Conservation (phyloP, 1,140 invertebrate genomes). For the Drosophila malerkotliana region DNA sequence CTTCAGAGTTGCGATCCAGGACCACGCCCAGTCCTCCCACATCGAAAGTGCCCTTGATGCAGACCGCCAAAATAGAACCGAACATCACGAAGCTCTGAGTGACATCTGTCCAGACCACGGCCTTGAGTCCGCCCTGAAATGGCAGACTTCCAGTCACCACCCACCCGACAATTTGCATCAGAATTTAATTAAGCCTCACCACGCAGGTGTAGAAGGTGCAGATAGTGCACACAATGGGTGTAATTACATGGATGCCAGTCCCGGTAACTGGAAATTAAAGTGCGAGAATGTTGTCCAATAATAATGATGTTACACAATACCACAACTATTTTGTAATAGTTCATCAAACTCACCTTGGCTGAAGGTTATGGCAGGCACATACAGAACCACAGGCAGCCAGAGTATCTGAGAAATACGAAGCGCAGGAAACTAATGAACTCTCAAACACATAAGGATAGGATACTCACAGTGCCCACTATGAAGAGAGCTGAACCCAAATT, state of each 20-base stretch:
- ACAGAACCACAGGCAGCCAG: conserved; percentile 89
- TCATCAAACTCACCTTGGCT: conserved; percentile 86
- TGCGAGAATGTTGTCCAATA: not conserved
- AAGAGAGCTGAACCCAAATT: conserved; percentile 90
- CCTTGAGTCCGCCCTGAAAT: conserved; percentile 94
- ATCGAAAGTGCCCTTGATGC: conserved; percentile 92
- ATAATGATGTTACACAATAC: no score
- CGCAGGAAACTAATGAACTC: not conserved
- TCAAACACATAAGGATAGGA: not conserved
- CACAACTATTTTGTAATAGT: not conserved
- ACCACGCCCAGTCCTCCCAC: conserved; percentile 91
- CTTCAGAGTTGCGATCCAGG: conserved; percentile 88
- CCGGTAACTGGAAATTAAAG: conserved; percentile 89
- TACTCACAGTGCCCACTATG: conserved; percentile 88
- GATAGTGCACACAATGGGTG: conserved; percentile 92
- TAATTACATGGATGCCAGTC: conserved; percentile 91
- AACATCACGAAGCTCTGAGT: conserved; percentile 95
- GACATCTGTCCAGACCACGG: conserved; percentile 96
- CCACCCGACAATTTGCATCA: not conserved
- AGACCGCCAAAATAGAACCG: conserved; percentile 91
- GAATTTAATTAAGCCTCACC: conserved; percentile 86
- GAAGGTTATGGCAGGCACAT: conserved; percentile 92
- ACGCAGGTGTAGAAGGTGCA: conserved; percentile 96
- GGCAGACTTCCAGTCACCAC: not conserved
- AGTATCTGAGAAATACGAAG: conserved; percentile 83